Evolutionary conservation across 2,888 invertebrate genomes (phyloP).

Genomic region (Troglohyphantes excavatus): DNA sequence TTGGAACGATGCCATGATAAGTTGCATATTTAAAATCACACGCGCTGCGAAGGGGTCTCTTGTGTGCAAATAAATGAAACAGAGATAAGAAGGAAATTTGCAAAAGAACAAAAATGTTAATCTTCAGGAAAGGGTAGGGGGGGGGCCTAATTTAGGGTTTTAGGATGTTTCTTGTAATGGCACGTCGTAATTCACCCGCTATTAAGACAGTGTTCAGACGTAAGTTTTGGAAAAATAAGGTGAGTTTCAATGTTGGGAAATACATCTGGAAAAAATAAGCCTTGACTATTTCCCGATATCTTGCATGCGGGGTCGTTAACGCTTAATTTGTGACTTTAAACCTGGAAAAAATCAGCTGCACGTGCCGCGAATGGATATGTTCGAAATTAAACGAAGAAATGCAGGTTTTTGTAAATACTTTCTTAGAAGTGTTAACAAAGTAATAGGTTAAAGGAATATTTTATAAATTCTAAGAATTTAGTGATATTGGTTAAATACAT

Average conservation of each 20-base stretch:
- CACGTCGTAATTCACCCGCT: background rate
- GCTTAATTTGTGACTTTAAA: background rate
- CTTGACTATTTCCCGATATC: background rate
- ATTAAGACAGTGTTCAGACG: background rate
- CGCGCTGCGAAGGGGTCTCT: background rate
- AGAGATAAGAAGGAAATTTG: background rate
- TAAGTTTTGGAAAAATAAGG: background rate
- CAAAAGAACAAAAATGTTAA: background rate
- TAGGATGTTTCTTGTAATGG: background rate
- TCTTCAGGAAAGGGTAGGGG: background rate
- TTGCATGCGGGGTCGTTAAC: background rate
- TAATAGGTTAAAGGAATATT: too few relatives aligned
- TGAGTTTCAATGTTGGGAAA: background rate
- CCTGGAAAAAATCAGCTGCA: background rate
- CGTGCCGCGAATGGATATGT: too few relatives aligned
- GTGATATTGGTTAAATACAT: too few relatives aligned
- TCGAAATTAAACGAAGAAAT: too few relatives aligned
- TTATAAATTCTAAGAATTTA: too few relatives aligned
- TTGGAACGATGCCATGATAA: slow-evolving; percentile 48
- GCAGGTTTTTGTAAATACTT: too few relatives aligned
- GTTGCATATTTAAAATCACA: slow-evolving; percentile 48
- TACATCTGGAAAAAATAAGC: background rate
- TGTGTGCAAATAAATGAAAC: slow-evolving; percentile 1
- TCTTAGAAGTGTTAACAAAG: too few relatives aligned
- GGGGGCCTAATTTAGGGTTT: background rate